These are phyloP conservation scores for Trachythela sp. DNA, from an alignment of 64 coral and sea anemone species.

Conservation along the genomic window DNA sequence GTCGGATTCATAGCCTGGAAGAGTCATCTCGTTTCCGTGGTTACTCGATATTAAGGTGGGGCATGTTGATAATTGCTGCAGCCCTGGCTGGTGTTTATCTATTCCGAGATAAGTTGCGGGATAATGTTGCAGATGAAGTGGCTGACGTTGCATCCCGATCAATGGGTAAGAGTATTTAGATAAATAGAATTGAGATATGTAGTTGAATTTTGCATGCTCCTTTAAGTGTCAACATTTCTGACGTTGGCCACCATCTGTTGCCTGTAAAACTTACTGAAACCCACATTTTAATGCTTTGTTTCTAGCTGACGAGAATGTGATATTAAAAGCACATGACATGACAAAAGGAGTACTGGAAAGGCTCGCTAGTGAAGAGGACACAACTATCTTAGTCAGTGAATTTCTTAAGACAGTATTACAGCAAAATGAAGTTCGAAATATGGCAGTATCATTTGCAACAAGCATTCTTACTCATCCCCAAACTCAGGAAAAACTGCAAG, in stretches of 20 bases:
- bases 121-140: constrained; percentile 96
- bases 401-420: constrained; percentile 78
- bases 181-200: too few relatives aligned
- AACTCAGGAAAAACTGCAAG: background rate
- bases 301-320: constrained; percentile 87
- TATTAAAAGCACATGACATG: constrained; percentile 88
- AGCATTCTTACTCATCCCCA: background rate
- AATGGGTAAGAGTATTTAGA: constrained; percentile 49
- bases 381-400: constrained; percentile 59
- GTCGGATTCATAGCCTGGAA: constrained; percentile 74
- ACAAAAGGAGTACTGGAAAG: constrained; percentile 78
- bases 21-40: constrained; percentile 73
- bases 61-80: constrained; percentile 36
- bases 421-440: constrained; percentile 59
- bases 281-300: background rate
- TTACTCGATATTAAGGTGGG: constrained; percentile 74
- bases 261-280: too few relatives aligned
- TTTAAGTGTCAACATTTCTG: too few relatives aligned
- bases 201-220: too few relatives aligned
- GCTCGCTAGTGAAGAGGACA: constrained; percentile 73
- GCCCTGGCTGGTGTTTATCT: constrained; percentile 47
- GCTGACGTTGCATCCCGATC: constrained; percentile 91
- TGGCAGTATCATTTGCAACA: constrained; percentile 16
- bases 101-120: constrained; percentile 74
- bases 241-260: too few relatives aligned